Evolutionary conservation across 1,140 invertebrate species (phyloP), one percentile per base, ranked within the genome.

Genomic region (Listronotus bonariensis): DNA sequence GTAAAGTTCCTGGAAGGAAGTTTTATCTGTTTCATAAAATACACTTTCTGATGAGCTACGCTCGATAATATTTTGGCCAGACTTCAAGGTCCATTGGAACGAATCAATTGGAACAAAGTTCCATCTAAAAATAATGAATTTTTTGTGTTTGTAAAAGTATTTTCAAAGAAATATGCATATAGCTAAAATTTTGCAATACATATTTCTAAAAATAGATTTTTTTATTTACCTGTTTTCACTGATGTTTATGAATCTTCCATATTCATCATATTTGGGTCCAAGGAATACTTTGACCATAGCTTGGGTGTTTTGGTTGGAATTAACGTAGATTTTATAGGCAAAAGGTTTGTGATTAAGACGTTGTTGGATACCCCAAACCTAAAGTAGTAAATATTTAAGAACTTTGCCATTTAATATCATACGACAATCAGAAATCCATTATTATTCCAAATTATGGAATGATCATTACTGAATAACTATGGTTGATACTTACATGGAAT

Each of bases 81-180:
- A 78, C 6, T 77, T 75, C 41, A 92, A 77, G 56, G 86, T 82
- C 71, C 85, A 84, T 32, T 83, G 70, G 77, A 89, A 92, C 72
- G 84, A 85, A 69, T 92, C 90, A 56, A 89, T 77, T 74, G 88
- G 82, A 46, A 89, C 83, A 69, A 89, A 90, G 72, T 87, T 85
- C 43, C 20, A 45, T n/a, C n/a, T n/a, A n/a, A n/a, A n/a, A n/a
- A n/a, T n/a, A n/a, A n/a, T n/a, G n/a, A n/a, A n/a, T n/a, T n/a
- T n/a, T n/a, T n/a, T n/a, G n/a, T n/a, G n/a, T n/a, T n/a, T n/a
- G n/a, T n/a, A n/a, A n/a, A n/a, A n/a, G n/a, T n/a, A n/a, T n/a
- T n/a, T n/a, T n/a, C n/a, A n/a, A n/a, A n/a, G n/a, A n/a, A n/a
- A n/a, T n/a, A n/a, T n/a, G n/a, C n/a, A n/a, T n/a, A n/a, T n/a